phyloP scores from a whole-genome alignment of 1,140 invertebrate species.

The Lucilia sericata region DNA sequence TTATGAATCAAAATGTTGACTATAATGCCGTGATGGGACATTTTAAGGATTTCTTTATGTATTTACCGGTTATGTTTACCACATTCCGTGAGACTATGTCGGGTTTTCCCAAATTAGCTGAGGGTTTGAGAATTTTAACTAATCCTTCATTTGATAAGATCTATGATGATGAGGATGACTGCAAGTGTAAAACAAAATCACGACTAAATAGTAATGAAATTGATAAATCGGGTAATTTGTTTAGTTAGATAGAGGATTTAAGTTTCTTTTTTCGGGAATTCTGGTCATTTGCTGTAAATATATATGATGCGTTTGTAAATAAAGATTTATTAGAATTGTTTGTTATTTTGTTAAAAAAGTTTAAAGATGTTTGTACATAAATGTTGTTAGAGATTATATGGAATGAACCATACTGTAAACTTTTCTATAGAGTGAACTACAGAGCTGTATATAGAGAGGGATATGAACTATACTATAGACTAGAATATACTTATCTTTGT shows the following conservation, averaged over 20 bases:
- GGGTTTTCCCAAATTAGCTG: constrained; percentile 63
- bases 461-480: no score
- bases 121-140: constrained; percentile 60
- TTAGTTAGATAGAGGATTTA: not conserved
- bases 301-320: no score
- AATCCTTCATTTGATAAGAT: constrained; percentile 51
- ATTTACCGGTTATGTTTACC: constrained; percentile 65
- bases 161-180: constrained; percentile 53
- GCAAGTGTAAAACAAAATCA: constrained; percentile 56
- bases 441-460: no score
- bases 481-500: no score
- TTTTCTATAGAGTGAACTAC: no score
- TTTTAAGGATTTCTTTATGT: constrained; percentile 66
- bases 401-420: no score
- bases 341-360: not conserved
- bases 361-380: not conserved
- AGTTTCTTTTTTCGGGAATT: not conserved
- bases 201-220: constrained; percentile 53
- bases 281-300: not conserved
- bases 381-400: not conserved
- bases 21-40: constrained; percentile 62
- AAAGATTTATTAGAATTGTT: not conserved
- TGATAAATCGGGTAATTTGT: constrained; percentile 46
- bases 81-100: constrained; percentile 63
- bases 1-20: constrained; percentile 51